Evolutionary conservation across 2,888 invertebrate genomes (phyloP).

Genomic region (Terebella lapidaria): DNA sequence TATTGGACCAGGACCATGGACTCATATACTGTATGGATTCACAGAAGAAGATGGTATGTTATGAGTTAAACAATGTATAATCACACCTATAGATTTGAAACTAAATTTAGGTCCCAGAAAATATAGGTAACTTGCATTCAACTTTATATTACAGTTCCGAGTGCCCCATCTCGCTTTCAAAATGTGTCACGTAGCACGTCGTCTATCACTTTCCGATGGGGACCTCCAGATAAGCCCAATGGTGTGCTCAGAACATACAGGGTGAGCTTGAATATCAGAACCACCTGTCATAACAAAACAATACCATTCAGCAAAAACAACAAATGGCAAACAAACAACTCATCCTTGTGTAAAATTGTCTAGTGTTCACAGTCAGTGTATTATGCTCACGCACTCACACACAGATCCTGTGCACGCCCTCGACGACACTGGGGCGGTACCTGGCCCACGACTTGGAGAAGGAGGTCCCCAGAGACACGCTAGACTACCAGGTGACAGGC

Average conservation of each 20-base stretch:
- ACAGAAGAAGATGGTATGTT: constrained; percentile 1
- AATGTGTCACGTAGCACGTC: constrained; percentile 19
- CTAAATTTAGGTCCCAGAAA: too few relatives aligned
- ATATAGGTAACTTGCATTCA: too few relatives aligned
- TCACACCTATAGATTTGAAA: too few relatives aligned
- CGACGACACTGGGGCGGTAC: neutral
- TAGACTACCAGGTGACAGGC: constrained; percentile 11
- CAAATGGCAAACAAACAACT: too few relatives aligned
- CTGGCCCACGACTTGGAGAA: neutral
- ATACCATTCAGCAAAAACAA: too few relatives aligned
- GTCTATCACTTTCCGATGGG: constrained; percentile 48
- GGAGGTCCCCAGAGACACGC: constrained; percentile 4
- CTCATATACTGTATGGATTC: neutral
- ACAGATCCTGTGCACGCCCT: constrained; percentile 12
- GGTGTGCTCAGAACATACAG: constrained; percentile 56
- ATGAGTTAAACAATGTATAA: too few relatives aligned
- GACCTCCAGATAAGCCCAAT: constrained; percentile 55
- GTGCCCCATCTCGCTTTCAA: constrained; percentile 17
- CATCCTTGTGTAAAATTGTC: too few relatives aligned
- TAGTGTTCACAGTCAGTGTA: too few relatives aligned
- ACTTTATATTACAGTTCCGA: constrained; percentile 19
- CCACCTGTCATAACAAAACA: too few relatives aligned
- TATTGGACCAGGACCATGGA: constrained; percentile 31
- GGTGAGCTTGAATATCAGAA: too few relatives aligned
- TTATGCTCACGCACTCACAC: too few relatives aligned